Evolutionary conservation across 1,140 invertebrate genomes (phyloP).

Genomic region (Brachystomella parvula): DNA sequence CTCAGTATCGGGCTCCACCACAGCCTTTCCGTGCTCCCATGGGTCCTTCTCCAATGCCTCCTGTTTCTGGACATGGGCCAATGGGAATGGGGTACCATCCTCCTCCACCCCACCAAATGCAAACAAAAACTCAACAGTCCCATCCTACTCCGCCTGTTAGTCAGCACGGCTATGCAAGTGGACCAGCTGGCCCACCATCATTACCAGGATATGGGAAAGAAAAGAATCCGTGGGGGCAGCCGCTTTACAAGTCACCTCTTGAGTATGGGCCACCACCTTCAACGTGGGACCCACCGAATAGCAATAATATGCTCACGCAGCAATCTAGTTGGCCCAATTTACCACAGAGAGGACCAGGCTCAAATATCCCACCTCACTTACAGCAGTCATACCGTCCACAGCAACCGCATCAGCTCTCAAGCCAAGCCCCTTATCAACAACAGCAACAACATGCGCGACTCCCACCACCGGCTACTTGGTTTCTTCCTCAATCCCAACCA

Average conservation of each 20-base stretch:
- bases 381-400: too few species aligned
- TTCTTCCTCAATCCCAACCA: too few species aligned
- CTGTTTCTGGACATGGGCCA: background rate
- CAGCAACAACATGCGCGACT: background rate
- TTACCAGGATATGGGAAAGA: background rate
- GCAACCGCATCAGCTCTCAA: background rate
- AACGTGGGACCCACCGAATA: background rate
- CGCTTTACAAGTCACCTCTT: background rate
- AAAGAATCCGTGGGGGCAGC: slow-evolving; percentile 2
- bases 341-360: background rate
- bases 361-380: background rate
- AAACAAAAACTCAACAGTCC: too few species aligned
- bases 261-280: background rate
- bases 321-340: background rate
- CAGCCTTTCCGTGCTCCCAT: background rate
- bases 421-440: background rate
- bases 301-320: background rate
- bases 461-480: too few species aligned
- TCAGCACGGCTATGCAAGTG: background rate
- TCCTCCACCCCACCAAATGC: background rate
- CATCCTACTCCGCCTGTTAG: background rate
- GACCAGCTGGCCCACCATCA: background rate
- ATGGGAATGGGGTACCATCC: background rate
- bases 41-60: background rate
- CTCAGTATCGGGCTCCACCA: background rate